A percentile compares a stretch with the other conserved stretches of the same genome.
Conservation (phyloP, 2,888 invertebrate species). For the Sympetrum striolatum region DNA sequence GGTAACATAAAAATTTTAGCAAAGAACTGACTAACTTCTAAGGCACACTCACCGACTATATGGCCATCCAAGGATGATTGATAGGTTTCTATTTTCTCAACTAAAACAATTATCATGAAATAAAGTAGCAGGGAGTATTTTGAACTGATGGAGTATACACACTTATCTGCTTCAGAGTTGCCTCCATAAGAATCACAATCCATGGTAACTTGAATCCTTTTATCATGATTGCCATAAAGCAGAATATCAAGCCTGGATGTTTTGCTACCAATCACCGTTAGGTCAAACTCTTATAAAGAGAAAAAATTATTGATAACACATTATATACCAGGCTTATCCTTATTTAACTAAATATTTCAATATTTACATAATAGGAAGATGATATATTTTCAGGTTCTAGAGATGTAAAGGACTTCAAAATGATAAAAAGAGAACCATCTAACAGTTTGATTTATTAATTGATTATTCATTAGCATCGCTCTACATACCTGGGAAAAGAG, state of each 20-base stretch:
- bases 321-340: no score
- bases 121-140: background rate
- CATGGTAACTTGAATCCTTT: background rate
- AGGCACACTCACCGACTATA: background rate
- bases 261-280: background rate
- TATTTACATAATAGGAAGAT: no score
- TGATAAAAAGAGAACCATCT: no score
- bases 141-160: background rate
- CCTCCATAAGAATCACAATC: background rate
- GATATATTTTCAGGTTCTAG: no score
- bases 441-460: no score
- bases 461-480: background rate
- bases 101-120: background rate
- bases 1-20: background rate
- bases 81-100: conserved; percentile 23
- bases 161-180: background rate
- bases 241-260: background rate
- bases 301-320: no score
- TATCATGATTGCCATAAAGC: background rate
- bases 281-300: background rate
- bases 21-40: background rate
- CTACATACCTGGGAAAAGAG: conserved; percentile 1
- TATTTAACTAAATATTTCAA: no score
- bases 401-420: no score
- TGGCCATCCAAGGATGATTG: background rate